Evolutionary conservation across 2,797 vertebrate species (phyloP).

Genomic region (Notamacropus eugenii): DNA sequence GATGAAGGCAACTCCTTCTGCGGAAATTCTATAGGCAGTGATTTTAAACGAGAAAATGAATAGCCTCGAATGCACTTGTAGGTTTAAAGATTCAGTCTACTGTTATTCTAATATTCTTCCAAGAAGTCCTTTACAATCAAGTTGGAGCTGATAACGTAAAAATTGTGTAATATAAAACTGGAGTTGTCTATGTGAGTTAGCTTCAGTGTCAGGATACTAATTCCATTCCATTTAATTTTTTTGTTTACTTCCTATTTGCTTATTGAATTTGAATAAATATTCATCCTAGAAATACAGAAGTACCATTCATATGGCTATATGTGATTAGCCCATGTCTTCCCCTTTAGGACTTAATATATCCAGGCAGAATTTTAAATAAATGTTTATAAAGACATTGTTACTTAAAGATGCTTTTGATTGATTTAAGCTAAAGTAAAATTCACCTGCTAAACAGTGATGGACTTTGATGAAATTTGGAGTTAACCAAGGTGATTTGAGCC

Average conservation of each 20-base stretch:
- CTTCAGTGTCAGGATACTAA: not conserved
- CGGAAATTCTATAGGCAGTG: constrained; percentile 70
- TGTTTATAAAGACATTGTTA: constrained; percentile 26
- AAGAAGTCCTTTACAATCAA: constrained; percentile 46
- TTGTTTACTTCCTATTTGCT: constrained; percentile 51
- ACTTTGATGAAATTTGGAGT: constrained; percentile 31
- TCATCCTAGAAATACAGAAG: constrained; percentile 9
- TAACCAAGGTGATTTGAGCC: not conserved
- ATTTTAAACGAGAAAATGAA: constrained; percentile 69
- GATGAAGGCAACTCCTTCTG: constrained; percentile 64
- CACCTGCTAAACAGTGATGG: not conserved
- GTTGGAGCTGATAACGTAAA: constrained; percentile 43
- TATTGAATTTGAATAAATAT: constrained; percentile 54
- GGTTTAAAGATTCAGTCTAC: constrained; percentile 49
- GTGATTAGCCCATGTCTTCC: constrained; percentile 34
- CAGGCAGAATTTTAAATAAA: constrained; percentile 2
- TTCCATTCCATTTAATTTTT: not conserved
- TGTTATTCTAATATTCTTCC: constrained; percentile 10
- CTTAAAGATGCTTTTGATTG: not conserved
- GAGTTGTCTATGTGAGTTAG: constrained; percentile 11
- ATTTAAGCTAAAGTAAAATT: constrained; percentile 52
- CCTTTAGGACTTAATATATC: constrained; percentile 45
- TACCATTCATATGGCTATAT: constrained; percentile 30
- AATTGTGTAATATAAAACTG: constrained; percentile 39
- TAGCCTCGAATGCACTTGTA: constrained; percentile 53